Conservation (phyloP, 2,888 invertebrate species). For the Rhaphigaster nebulosa region DNA sequence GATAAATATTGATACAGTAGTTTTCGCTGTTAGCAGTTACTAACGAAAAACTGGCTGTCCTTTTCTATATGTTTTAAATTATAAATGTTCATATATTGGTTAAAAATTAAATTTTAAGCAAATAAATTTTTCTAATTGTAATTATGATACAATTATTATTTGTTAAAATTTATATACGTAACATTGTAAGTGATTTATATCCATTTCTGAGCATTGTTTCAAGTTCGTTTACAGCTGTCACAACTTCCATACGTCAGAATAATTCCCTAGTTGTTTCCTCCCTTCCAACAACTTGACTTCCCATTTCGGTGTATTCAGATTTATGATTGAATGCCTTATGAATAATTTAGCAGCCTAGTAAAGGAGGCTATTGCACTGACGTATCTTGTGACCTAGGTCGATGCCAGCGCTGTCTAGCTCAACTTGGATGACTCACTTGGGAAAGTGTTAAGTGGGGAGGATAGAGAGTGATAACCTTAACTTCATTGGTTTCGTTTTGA, state of each 20-base stretch:
- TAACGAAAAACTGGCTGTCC: too few relatives aligned
- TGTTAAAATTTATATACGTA: too few relatives aligned
- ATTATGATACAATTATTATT: too few relatives aligned
- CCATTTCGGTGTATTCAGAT: neutral
- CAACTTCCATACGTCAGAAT: neutral
- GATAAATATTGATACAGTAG: too few relatives aligned
- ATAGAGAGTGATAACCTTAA: neutral
- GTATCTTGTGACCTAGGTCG: constrained; percentile 37
- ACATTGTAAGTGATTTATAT: too few relatives aligned
- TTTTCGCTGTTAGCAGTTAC: too few relatives aligned
- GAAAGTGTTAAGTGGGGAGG: neutral
- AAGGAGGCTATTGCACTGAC: neutral
- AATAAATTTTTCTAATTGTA: too few relatives aligned
- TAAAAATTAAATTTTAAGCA: too few relatives aligned
- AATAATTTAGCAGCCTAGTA: neutral
- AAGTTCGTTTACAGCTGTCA: neutral
- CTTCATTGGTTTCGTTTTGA: neutral
- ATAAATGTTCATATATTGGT: too few relatives aligned
- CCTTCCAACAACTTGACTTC: neutral
- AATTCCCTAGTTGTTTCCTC: neutral
- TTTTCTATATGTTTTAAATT: too few relatives aligned
- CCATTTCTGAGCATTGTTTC: too few relatives aligned
- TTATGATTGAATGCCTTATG: constrained; percentile 15
- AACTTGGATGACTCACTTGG: neutral
- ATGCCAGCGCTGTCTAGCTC: constrained; percentile 18